Evolutionary conservation across 2,113 vertebrate species (phyloP).

Genomic region (Synodontis membranacea): DNA sequence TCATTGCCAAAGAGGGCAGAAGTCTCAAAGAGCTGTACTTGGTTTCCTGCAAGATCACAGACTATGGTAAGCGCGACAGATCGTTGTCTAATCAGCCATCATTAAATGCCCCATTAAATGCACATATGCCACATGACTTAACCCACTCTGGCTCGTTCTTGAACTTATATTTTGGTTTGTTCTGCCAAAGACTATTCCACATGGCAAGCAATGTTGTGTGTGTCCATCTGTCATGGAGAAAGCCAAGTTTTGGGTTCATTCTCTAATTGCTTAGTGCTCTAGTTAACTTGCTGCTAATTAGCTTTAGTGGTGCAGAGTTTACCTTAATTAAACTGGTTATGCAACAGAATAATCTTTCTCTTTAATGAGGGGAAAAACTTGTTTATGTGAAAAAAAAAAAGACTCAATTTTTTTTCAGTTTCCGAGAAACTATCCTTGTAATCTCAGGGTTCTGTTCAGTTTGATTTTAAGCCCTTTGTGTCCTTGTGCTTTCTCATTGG

Average conservation of each 20-base stretch:
- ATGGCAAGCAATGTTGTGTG: neutral
- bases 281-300: slow-evolving; percentile 14
- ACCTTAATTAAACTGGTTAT: neutral
- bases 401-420: neutral
- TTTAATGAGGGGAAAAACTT: neutral
- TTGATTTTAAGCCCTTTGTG: neutral
- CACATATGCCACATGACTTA: neutral
- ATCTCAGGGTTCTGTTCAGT: neutral
- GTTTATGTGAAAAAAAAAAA: neutral
- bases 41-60: slow-evolving; percentile 98
- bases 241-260: slow-evolving; percentile 1
- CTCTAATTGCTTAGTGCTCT: neutral
- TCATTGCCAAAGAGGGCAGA: slow-evolving; percentile 95
- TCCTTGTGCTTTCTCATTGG: neutral
- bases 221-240: slow-evolving; percentile 9
- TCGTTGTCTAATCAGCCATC: neutral
- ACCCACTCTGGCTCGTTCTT: neutral
- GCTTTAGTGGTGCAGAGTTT: neutral
- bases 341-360: neutral
- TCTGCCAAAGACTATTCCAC: neutral
- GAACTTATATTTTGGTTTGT: neutral
- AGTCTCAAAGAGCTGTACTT: slow-evolving; percentile 97
- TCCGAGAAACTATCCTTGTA: neutral
- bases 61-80: slow-evolving; percentile 82
- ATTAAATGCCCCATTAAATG: neutral